phyloP scores from a whole-genome alignment of 2,888 invertebrate genomes.

The Orgyia antiqua region DNA sequence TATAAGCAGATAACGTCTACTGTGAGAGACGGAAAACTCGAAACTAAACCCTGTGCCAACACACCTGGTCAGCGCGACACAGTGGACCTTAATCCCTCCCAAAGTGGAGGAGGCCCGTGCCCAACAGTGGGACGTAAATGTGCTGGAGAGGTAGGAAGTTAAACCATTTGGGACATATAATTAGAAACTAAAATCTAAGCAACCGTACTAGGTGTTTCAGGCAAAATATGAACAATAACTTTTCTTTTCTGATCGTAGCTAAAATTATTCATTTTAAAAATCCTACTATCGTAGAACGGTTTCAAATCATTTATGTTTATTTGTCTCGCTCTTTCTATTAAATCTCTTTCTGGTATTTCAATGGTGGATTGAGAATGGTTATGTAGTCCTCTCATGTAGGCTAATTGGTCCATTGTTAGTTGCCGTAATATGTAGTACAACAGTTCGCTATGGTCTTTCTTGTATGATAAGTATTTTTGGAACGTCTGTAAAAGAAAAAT shows the following conservation, averaged over 20 bases:
- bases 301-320: constrained; percentile 93
- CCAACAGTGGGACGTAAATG: too few species aligned
- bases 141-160: too few species aligned
- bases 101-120: too few species aligned
- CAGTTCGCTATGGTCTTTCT: constrained; percentile 97
- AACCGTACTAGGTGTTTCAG: constrained; percentile 70
- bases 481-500: constrained; percentile 83
- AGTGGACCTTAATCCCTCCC: too few species aligned
- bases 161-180: too few species aligned
- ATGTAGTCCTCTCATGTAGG: constrained; percentile 85
- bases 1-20: too few species aligned
- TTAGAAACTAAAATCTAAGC: too few species aligned
- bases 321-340: constrained; percentile 88
- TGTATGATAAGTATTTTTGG: constrained; percentile 94
- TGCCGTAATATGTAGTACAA: constrained; percentile 96
- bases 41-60: too few species aligned
- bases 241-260: constrained; percentile 90
- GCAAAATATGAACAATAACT: constrained; percentile 89
- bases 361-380: constrained; percentile 84
- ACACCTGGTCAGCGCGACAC: too few species aligned
- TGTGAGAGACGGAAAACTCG: too few species aligned
- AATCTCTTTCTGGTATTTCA: constrained; percentile 87
- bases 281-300: constrained; percentile 93
- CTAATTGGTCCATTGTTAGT: constrained; percentile 92
- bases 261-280: constrained; percentile 94